A percentile compares a stretch with the other conserved stretches of the same genome.
These are phyloP conservation scores for Neolamprologus ventralis DNA, from an alignment of 2,113 vertebrate genomes.

Conservation along the genomic window DNA sequence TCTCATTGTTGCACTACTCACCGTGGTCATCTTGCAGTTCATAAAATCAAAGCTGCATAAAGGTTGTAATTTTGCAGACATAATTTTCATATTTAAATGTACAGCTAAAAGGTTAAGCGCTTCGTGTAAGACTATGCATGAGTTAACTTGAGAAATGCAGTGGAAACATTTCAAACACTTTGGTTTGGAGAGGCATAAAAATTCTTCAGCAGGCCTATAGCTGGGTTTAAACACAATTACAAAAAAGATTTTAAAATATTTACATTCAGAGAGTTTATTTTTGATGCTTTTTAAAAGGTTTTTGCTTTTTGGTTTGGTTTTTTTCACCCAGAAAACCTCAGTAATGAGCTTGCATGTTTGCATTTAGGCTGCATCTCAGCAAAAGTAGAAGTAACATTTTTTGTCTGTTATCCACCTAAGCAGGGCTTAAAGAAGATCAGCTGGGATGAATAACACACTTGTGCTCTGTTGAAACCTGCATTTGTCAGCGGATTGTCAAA, in stretches of 20 bases:
- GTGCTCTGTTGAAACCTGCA: not conserved
- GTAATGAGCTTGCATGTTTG: not conserved
- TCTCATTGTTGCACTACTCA: conserved; percentile 46
- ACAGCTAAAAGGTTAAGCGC: conserved; percentile 37
- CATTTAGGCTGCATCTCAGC: not conserved
- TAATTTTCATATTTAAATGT: conserved; percentile 61
- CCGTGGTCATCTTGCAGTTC: conserved; percentile 54
- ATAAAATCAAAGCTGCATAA: conserved; percentile 56
- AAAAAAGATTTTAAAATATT: not conserved
- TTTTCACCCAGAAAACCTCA: not conserved
- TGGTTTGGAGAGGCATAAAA: not conserved
- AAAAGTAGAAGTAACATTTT: not conserved
- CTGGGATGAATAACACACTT: not conserved
- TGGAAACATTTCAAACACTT: not conserved
- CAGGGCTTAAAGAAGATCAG: not conserved
- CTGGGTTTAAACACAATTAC: not conserved
- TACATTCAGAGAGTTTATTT: not conserved
- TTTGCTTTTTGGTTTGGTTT: fast-evolving
- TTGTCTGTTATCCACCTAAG: not conserved
- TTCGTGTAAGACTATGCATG: conserved; percentile 21
- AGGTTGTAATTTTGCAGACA: conserved; percentile 50
- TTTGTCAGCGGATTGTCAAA: not conserved
- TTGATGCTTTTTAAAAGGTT: not conserved
- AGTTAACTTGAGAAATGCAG: conserved; percentile 7
- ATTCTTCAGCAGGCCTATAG: not conserved